A percentile compares a stretch with the other conserved stretches of the same genome.
phyloP scores from a whole-genome alignment of 2,113 vertebrate genomes.

The Pionites leucogaster region DNA sequence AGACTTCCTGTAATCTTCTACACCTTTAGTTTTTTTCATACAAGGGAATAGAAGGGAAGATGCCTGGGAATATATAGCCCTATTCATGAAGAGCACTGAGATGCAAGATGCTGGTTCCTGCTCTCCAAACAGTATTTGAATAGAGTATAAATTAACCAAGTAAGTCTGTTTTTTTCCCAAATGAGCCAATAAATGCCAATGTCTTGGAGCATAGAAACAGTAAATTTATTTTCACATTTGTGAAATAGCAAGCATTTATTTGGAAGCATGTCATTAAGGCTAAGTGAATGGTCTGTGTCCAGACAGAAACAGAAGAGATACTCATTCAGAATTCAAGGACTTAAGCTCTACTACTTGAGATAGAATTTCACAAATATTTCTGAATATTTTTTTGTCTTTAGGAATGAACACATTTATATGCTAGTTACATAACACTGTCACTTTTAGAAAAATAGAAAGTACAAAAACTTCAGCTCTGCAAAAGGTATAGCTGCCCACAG shows the following conservation, averaged over 20 bases:
- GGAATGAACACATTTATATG: constrained; percentile 30
- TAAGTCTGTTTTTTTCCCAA: constrained; percentile 13
- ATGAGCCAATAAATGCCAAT: constrained; percentile 46
- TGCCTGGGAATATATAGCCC: not conserved
- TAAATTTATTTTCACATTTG: constrained; percentile 59
- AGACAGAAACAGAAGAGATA: not conserved
- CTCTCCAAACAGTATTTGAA: constrained; percentile 15
- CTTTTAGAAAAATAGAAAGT: constrained; percentile 37
- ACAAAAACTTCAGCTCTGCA: constrained; percentile 35
- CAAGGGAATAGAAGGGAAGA: not conserved
- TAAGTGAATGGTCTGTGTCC: constrained; percentile 53
- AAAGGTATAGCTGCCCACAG: constrained; percentile 56
- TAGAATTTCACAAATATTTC: constrained; percentile 50
- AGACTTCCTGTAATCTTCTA: not conserved
- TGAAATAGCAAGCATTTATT: constrained; percentile 19
- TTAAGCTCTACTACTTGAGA: constrained; percentile 17
- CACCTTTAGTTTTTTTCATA: not conserved
- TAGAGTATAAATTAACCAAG: constrained; percentile 25
- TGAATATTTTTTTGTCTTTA: constrained; percentile 51
- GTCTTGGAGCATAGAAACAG: constrained; percentile 20
- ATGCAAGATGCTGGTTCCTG: not conserved
- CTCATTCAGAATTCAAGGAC: constrained; percentile 49
- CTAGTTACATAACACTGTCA: constrained; percentile 60
- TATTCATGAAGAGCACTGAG: not conserved
- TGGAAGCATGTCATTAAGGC: constrained; percentile 28